Conservation (phyloP, 2,113 vertebrate species). For the Neogobius melanostomus region DNA sequence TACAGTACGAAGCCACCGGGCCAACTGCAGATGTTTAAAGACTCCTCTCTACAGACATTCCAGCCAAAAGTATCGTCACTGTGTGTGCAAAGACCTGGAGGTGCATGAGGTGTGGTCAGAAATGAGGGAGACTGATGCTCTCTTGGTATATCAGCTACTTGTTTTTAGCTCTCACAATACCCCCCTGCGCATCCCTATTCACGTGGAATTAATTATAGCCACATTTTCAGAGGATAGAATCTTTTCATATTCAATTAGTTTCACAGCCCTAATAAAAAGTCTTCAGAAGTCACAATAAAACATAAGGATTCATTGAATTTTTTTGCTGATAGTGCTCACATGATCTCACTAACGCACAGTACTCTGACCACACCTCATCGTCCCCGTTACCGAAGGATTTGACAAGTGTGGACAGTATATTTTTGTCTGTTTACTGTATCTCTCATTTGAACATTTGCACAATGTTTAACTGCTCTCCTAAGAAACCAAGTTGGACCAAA, state of each 20-base stretch:
- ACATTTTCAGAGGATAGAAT: no score
- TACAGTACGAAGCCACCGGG: conserved; percentile 40
- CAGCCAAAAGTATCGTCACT: no score
- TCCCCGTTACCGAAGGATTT: conserved; percentile 38
- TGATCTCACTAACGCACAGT: no score
- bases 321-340: no score
- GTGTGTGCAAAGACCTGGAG: conserved; percentile 4
- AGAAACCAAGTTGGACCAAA: conserved; percentile 27
- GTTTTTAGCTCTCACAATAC: no score
- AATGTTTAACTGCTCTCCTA: conserved; percentile 52
- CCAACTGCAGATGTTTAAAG: conserved; percentile 47
- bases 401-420: conserved; percentile 62
- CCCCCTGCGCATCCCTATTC: no score
- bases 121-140: not conserved
- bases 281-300: no score
- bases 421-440: conserved; percentile 46
- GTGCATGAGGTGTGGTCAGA: not conserved
- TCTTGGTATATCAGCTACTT: not conserved
- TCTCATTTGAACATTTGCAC: conserved; percentile 59
- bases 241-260: no score
- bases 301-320: no score
- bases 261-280: no score
- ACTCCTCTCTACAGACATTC: no score
- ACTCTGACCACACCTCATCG: conserved; percentile 25
- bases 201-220: no score